phyloP scores from a whole-genome alignment of 2,797 vertebrate species.

The Xenops minutus region DNA sequence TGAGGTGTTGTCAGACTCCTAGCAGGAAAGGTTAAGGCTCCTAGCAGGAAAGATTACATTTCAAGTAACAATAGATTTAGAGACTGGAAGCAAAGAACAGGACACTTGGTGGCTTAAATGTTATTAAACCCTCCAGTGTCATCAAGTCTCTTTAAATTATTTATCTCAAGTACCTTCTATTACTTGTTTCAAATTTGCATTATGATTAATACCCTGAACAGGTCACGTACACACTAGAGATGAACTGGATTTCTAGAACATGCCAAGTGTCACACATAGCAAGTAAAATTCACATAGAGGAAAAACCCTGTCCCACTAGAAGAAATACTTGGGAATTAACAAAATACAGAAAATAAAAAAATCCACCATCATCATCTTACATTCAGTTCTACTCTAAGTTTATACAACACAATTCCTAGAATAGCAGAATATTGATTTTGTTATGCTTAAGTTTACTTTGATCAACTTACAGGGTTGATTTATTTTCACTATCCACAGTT shows the following conservation, averaged over 20 bases:
- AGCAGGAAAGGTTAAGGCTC: not conserved
- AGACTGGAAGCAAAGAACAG: not conserved
- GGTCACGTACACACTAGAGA: not conserved
- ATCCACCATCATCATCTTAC: not conserved
- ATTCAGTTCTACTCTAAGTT: not conserved
- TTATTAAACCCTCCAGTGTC: not conserved
- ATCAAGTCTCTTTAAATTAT: not conserved
- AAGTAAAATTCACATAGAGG: not conserved
- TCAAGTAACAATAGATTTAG: not conserved
- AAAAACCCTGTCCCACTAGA: not conserved
- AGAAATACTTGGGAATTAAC: not conserved
- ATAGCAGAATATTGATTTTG: not conserved
- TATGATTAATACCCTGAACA: not conserved
- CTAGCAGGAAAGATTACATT: not conserved
- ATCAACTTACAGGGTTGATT: slow-evolving; percentile 61
- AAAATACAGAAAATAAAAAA: not conserved
- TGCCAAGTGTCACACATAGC: not conserved
- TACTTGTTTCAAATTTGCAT: not conserved
- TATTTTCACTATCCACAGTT: not conserved
- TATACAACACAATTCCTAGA: not conserved
- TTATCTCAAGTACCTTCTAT: not conserved
- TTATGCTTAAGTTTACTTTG: not conserved
- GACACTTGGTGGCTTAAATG: not conserved
- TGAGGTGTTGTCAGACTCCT: not conserved
- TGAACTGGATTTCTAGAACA: not conserved